Base-by-base conservation (phyloP, 2,888 invertebrate genomes). In the Nyleta sp. region DNA sequence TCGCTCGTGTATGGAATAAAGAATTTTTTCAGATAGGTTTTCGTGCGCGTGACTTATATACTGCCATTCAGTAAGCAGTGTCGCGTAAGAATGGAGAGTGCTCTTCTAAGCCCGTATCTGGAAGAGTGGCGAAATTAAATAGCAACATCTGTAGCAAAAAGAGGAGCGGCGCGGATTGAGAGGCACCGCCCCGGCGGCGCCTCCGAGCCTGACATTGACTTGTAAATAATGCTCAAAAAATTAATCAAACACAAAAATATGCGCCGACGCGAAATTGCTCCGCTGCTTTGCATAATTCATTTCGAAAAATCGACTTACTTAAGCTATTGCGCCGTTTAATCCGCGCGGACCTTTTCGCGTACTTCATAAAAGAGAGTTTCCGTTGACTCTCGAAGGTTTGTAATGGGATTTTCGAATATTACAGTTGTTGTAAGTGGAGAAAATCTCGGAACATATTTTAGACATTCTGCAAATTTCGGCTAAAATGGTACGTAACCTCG, bases 11-110 rank as follows among this genome's bases (percentile, higher is more conserved):
- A 44, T 59, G 53, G 74, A 74, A 74, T 74, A 74, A 68, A 60
- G 67, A 73, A 74, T 62, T 74, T 74, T 48, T 74, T 59, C 42
- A 46, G 74, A 74, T 74, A 42, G 60, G 18, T 74, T 68, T 68
- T 60, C 60, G 40, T 5, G 74, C 60, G 35, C 74, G 67, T 74
- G 74, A 68, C 74, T 67, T 74, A 75, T 75, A 70, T 70, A 57
- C 68, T 64, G 33, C 62, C 50, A 64, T 64, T 68, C 62, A 50
- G 67, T 62, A 53, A 62, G 71, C 60, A 67, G 55, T 44, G 72
- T 68, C 72, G 53, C 42, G 46, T 67, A 60, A 68, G 62, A 68
- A 64, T 55, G 48, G 60, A 68, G 68, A 62, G 62, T 50, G 55
- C 44, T 40, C 40, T 68, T 62, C 55, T 50, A 48, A 55, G 40